Conservation (phyloP, 2,888 invertebrate genomes). For the Folsomia candida region DNA sequence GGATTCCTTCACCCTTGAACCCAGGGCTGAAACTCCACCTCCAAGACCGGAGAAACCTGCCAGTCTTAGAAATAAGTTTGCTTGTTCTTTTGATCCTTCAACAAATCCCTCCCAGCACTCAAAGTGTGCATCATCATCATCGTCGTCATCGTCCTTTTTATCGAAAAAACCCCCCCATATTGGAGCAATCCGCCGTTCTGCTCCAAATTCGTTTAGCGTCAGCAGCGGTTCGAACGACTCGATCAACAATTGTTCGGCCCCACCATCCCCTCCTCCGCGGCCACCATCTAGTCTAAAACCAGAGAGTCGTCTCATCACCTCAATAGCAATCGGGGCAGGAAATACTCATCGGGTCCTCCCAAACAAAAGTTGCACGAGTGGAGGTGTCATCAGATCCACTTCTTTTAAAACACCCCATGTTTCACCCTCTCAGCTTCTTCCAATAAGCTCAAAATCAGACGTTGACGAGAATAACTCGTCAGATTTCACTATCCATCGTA, state of each 20-base stretch:
- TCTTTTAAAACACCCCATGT: constrained; percentile 34
- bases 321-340: not conserved
- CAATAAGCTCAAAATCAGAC: constrained; percentile 28
- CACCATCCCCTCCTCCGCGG: constrained; percentile 49
- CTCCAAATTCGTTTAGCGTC: constrained; percentile 46
- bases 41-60: constrained; percentile 36
- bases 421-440: constrained; percentile 38
- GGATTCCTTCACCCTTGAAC: constrained; percentile 3
- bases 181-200: constrained; percentile 40
- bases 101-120: not conserved
- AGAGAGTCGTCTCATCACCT: constrained; percentile 40
- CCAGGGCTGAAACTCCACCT: constrained; percentile 23
- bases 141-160: not conserved
- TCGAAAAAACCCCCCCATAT: constrained; percentile 28
- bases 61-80: constrained; percentile 14
- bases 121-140: too few species aligned
- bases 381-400: constrained; percentile 17
- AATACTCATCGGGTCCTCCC: not conserved
- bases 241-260: constrained; percentile 29
- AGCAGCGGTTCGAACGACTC: constrained; percentile 39
- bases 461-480: constrained; percentile 12
- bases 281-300: constrained; percentile 47
- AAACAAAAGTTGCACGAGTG: not conserved
- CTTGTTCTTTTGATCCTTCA: not conserved
- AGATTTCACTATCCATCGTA: not conserved